Base-by-base conservation (phyloP, 2,797 vertebrate species). In the Microctenopoma lineatum region DNA sequence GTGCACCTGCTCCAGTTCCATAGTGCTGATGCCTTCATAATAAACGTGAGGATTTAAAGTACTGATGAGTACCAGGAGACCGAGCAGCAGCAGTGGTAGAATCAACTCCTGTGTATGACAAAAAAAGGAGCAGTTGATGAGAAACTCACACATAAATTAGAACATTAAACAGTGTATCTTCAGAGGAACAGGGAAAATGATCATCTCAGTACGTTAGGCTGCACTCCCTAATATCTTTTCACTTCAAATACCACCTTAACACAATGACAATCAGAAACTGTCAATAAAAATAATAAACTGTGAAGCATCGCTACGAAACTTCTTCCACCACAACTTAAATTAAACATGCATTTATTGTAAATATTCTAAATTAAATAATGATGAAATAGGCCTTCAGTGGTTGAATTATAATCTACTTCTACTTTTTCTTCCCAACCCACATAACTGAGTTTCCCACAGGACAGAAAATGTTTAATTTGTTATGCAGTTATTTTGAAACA, bases 61-160 rank as follows among this genome's bases (percentile, higher is more conserved):
- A 75, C 91, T 95, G 86, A 95, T 94, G 73, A 94, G 81, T 5
- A 95, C 90, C 27, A 95, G 88, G 26, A 95, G 92, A 2, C 90
- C 87, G 83, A 95, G 48, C 26, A 95, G 89, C 0, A 95, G 80
- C 67, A 95, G 85, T 9, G 94, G 94, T 2, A 95, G 85, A 68
- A 94, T 86, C 76, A 95, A 21, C 39, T 95, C 94, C 94, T 95
- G 79, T 0, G 69, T 2, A 55, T 11, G 65, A 32, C 3, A 60
- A 0, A 3, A 50, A 8, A 11, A 10, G 2, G 2, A 36, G 36
- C 5, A 14, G 47, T 21, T 18, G 8, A 26, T 56, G 32, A 67
- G 39, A 27, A 57, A 79, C 11, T 5, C 21, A 21, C 25, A 38
- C n/a, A 15, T 15, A 29, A 29, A 29, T 29, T 29, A 29, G 27